These are phyloP conservation scores for Drosophila pseudotakahashii DNA, from an alignment of 2,888 invertebrate genomes.

Conservation along the genomic window DNA sequence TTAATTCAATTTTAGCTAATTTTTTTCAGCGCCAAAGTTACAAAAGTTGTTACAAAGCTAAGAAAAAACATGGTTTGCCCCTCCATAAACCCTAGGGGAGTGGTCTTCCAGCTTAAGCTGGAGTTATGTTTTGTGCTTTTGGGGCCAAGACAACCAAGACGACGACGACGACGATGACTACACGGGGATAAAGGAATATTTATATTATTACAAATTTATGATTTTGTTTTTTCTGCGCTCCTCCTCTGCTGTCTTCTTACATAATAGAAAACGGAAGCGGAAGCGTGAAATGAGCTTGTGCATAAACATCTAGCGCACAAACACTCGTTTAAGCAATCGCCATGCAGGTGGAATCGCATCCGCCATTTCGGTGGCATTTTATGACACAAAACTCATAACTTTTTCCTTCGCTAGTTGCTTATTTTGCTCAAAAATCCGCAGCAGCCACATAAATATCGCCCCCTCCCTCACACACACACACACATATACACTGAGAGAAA, in stretches of 20 bases:
- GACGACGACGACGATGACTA: no score
- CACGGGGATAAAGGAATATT: constrained; percentile 69
- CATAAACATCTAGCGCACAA: constrained; percentile 66
- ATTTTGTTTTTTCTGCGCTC: constrained; percentile 74
- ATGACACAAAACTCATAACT: constrained; percentile 77
- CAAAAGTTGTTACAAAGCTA: constrained; percentile 28
- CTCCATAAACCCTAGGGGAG: constrained; percentile 6
- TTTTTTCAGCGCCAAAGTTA: constrained; percentile 13
- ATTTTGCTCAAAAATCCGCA: constrained; percentile 75
- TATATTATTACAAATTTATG: constrained; percentile 79
- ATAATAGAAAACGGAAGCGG: constrained; percentile 75
- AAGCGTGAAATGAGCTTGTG: constrained; percentile 79
- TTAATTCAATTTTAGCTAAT: constrained; percentile 69
- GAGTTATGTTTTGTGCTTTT: constrained; percentile 64
- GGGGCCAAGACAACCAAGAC: constrained; percentile 34
- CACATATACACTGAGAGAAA: constrained; percentile 5
- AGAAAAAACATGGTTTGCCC: constrained; percentile 28
- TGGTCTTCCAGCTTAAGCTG: constrained; percentile 46
- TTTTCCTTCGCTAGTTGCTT: constrained; percentile 61
- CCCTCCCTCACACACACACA: constrained; percentile 23
- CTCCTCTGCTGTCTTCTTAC: constrained; percentile 30
- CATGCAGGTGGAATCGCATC: constrained; percentile 64
- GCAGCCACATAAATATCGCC: constrained; percentile 66
- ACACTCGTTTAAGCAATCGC: constrained; percentile 47
- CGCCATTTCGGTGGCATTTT: constrained; percentile 59